Conservation (phyloP, 1,140 invertebrate genomes). For the Papilio machaon region DNA sequence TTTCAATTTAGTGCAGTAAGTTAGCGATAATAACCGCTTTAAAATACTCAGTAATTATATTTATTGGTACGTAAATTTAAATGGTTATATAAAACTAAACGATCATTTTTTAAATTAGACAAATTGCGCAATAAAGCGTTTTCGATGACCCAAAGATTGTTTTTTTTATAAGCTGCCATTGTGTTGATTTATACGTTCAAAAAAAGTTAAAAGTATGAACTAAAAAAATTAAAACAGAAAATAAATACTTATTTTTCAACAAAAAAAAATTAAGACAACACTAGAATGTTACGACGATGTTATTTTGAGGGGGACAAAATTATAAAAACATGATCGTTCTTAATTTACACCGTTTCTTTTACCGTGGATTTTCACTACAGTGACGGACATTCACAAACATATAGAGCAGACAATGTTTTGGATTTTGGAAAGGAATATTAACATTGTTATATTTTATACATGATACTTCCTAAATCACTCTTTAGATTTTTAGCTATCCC, state of each 20-base stretch:
- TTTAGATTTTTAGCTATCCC: too few relatives aligned
- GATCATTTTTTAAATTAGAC: neutral
- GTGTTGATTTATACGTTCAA: neutral
- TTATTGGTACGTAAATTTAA: neutral
- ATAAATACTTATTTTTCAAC: neutral
- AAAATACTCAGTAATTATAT: conserved; percentile 19
- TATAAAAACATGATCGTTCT: too few relatives aligned
- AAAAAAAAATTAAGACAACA: neutral
- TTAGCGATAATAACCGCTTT: conserved; percentile 5
- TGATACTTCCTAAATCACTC: too few relatives aligned
- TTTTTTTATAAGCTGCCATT: neutral
- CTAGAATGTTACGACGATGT: too few relatives aligned
- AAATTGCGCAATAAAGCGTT: neutral
- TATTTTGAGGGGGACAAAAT: too few relatives aligned
- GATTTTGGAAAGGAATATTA: too few relatives aligned
- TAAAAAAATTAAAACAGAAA: neutral
- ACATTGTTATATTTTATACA: too few relatives aligned
- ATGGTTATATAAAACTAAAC: neutral
- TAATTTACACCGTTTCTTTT: too few relatives aligned
- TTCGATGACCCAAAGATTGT: neutral
- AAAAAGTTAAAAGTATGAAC: neutral
- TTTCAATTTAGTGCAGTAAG: neutral
- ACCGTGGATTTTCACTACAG: too few relatives aligned
- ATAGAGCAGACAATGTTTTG: too few relatives aligned
- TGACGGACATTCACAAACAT: too few relatives aligned